A percentile compares a stretch with the other conserved stretches of the same genome.
Conservation (phyloP, 2,888 invertebrate species). For the Chaetogeoica ovagalla region DNA sequence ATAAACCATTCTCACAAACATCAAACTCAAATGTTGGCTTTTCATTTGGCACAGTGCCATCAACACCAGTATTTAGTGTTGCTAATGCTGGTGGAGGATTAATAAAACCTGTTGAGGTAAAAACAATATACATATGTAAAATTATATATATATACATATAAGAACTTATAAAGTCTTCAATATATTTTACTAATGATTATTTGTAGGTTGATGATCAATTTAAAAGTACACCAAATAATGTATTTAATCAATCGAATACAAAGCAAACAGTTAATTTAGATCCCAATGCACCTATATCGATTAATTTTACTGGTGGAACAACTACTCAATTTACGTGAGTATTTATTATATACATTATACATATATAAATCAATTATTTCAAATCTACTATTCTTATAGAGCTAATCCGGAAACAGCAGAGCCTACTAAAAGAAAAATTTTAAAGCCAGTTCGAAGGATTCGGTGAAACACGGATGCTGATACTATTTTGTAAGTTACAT, state of each 20-base stretch:
- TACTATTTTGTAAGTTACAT: conserved; percentile 41
- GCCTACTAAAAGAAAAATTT: conserved; percentile 43
- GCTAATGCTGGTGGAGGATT: neutral
- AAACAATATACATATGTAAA: too few species aligned
- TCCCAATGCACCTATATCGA: conserved; percentile 56
- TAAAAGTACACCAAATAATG: conserved; percentile 25
- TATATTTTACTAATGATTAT: neutral
- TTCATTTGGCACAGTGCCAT: conserved; percentile 59
- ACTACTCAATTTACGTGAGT: conserved; percentile 55
- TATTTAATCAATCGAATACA: conserved; percentile 52
- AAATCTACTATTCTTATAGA: conserved; percentile 8
- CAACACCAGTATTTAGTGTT: conserved; percentile 26
- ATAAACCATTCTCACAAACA: neutral
- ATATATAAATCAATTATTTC: neutral
- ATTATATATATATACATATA: too few species aligned
- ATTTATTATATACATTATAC: neutral
- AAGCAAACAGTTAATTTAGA: conserved; percentile 55
- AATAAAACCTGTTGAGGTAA: conserved; percentile 20
- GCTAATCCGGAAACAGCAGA: conserved; percentile 43
- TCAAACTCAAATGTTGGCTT: conserved; percentile 58
- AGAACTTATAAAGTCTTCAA: too few species aligned
- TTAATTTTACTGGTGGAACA: conserved; percentile 57
- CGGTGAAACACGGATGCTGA: conserved; percentile 28
- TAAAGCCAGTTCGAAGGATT: conserved; percentile 47
- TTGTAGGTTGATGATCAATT: conserved; percentile 5